Base-by-base conservation (phyloP, 2,888 invertebrate species). In the Chromoteleia sp. region DNA sequence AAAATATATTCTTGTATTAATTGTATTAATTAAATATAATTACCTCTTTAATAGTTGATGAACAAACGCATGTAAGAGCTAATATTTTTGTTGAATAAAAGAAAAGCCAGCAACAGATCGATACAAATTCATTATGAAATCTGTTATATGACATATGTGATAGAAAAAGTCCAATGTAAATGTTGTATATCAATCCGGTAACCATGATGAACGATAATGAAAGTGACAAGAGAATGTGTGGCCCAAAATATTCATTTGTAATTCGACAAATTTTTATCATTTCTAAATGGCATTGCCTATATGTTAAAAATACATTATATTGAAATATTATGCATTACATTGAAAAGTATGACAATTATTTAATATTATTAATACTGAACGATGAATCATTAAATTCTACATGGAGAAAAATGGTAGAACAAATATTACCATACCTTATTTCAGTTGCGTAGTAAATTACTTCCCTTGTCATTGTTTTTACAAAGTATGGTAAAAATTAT, bases 161-260 rank as follows among this genome's bases (percentile, higher is more conserved):
- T 12, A 81, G 15, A 45, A 81, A 65, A 19, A 81, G 36, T 39
- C 71, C 73, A 58, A 81, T 59, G 10, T 81, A 81, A 36, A 81
- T 30, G 21, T 76, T 81, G 39, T 81, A 81, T 43, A 76, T 73
- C 14, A 81, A 58, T 25, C 65, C 76, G 17, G 61, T 71, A 8
- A 81, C 45, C 41, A 81, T 76, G 25, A 76, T n/a, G 12, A 81
- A 81, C 12, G 76, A 76, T 41, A 81, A 30, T 3, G 76, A 29
- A 5, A 81, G 7, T 1, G 81, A 81, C n/a, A 81, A 10, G 5
- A 81, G 48, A 61, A 59, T 81, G 10, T 59, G 67, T 8, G 10
- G 43, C 41, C 81, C 81, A 36, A 73, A 81, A 29, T 29, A n/a
- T 1, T 45, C 8, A 29, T 81, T 81, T 12, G 59, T 6, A 6